phyloP scores from a whole-genome alignment of 2,113 vertebrate species.

The Pomatostomus ruficeps region DNA sequence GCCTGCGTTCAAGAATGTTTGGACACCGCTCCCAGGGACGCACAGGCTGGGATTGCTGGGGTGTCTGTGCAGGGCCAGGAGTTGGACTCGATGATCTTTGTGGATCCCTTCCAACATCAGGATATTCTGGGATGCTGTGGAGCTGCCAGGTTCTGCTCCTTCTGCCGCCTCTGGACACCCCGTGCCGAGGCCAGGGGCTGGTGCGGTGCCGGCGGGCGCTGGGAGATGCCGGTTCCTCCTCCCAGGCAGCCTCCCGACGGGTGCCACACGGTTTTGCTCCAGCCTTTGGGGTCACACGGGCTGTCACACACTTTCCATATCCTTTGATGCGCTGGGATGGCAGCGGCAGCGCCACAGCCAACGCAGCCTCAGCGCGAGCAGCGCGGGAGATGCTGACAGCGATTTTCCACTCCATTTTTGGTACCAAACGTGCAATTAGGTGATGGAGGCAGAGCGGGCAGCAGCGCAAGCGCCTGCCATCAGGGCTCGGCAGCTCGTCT shows the following conservation, averaged over 20 bases:
- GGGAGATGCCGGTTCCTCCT: neutral
- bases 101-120: neutral
- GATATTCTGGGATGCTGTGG: neutral
- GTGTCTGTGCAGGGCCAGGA: neutral
- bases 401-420: conserved; percentile 59
- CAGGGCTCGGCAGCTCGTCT: neutral
- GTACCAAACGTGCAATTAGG: neutral
- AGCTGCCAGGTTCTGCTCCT: neutral
- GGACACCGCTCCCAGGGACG: neutral
- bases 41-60: neutral
- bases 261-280: neutral
- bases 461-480: neutral
- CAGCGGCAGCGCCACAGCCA: neutral
- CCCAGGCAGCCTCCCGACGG: rapidly evolving
- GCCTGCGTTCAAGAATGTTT: rapidly evolving
- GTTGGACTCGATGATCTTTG: neutral
- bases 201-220: neutral
- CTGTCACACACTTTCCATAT: neutral
- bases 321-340: neutral
- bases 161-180: neutral
- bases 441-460: neutral
- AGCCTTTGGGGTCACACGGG: neutral
- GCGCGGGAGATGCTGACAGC: neutral
- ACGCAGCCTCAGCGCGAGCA: neutral
- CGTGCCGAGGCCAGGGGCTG: neutral